Percentiles rank a stretch among this genome's conserved stretches.
Evolutionary conservation across 2,797 vertebrate genomes (phyloP).

Genomic region (Lepus townsendii): DNA sequence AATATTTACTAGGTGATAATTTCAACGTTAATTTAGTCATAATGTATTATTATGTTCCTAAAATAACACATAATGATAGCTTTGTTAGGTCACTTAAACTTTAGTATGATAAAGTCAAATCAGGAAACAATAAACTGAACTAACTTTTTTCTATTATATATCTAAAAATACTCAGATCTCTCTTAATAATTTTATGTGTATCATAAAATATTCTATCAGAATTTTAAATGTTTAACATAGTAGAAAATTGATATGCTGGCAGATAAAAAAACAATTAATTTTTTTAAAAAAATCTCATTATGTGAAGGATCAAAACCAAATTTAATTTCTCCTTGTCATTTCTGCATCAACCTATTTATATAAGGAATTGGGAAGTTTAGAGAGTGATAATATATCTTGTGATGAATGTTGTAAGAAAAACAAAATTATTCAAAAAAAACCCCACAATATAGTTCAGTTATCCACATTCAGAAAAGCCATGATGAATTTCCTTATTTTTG

Average conservation of each 20-base stretch:
- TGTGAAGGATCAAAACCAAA: neutral
- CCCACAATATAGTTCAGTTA: neutral
- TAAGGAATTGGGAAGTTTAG: neutral
- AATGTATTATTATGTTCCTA: neutral
- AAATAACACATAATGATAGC: neutral
- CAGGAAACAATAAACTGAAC: neutral
- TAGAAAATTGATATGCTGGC: neutral
- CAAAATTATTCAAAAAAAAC: neutral
- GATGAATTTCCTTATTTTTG: neutral
- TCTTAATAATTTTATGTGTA: neutral
- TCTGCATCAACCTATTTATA: neutral
- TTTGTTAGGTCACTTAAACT: neutral
- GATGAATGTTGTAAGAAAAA: neutral
- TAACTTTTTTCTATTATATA: neutral
- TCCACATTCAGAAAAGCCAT: neutral
- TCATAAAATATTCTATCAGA: neutral
- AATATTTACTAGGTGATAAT: neutral
- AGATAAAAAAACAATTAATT: neutral
- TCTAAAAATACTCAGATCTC: neutral
- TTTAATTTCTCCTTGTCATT: neutral
- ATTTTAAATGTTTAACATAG: neutral
- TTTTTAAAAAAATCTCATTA: neutral
- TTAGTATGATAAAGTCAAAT: neutral
- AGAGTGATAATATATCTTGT: neutral
- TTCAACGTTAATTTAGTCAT: neutral